Evolutionary conservation across 1,140 invertebrate genomes (phyloP), one percentile per base, ranked within the genome.

Genomic region (Drosophila pachea): DNA sequence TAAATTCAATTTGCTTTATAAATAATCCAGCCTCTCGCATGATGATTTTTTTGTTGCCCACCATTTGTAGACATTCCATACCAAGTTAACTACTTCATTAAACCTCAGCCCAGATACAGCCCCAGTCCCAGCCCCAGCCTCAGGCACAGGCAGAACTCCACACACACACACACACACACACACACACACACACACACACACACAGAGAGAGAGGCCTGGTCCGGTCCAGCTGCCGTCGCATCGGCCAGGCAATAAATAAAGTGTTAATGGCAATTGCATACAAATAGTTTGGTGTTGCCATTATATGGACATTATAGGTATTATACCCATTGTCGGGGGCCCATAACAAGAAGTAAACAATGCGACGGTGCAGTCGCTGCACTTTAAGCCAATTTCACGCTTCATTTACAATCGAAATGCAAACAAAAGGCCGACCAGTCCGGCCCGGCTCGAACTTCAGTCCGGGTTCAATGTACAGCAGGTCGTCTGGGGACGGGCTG

Each of bases 191-290:
- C 22, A n/a, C 22, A 22, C 22, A 3, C 22, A 22, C 22, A 22
- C 22, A 2, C 22, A n/a, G n/a, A n/a, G n/a, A n/a, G n/a, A n/a
- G n/a, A 22, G 22, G 22, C 22, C 22, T 1, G 22, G 32, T 31
- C 43, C 38, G 6, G 31, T 12, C 38, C 47, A 31, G 43, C 47
- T 56, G 29, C 60, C 43, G 60, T 61, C 58, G 47, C 42, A 52
- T 47, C 65, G 67, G 61, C 62, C 45, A 14, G 68, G 68, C 70
- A 86, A 88, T 88, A 88, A 87, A 88, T 87, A 88, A 83, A 86
- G 86, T 87, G 86, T 87, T 87, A 87, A 87, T 87, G 76, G 75
- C 77, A 86, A 88, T 78, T 88, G 82, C 76, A 83, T 84, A 86
- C 68, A 86, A 86, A 86, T 86, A 86, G 81, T 86, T 76, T 86